Conservation (phyloP, 2,797 vertebrate genomes). For the Meriones psammophilus region DNA sequence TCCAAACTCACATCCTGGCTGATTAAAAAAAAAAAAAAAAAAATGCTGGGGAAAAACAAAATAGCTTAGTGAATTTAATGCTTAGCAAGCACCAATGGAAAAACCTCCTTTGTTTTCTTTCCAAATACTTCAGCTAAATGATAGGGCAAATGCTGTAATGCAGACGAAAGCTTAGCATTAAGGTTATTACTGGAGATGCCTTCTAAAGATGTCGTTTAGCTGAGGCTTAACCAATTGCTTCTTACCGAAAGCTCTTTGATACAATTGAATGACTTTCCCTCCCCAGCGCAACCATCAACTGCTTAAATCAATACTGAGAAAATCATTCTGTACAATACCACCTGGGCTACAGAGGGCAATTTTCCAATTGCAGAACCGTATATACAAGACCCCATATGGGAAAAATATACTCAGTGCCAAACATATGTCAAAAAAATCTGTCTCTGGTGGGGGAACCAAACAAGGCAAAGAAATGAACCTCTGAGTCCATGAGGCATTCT, state of each 20-base stretch:
- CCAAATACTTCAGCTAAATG: conserved; percentile 57
- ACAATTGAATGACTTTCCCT: conserved; percentile 65
- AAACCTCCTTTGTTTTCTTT: conserved; percentile 65
- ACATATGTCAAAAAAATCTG: conserved; percentile 37
- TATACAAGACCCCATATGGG: conserved; percentile 30
- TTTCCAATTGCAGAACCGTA: conserved; percentile 58
- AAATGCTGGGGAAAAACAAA: conserved; percentile 44
- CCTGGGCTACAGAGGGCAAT: conserved; percentile 57
- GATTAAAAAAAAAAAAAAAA: conserved; percentile 56
- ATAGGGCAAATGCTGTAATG: conserved; percentile 3
- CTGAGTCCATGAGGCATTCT: neutral
- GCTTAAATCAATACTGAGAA: conserved; percentile 68
- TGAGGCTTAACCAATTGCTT: conserved; percentile 68
- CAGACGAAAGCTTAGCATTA: conserved; percentile 65
- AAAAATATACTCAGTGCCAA: conserved; percentile 40
- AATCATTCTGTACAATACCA: conserved; percentile 58
- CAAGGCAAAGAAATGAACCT: conserved; percentile 18
- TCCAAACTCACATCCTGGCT: conserved; percentile 56
- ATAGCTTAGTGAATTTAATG: conserved; percentile 44
- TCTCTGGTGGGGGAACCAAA: neutral
- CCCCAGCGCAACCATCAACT: conserved; percentile 61
- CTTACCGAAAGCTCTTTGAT: conserved; percentile 71
- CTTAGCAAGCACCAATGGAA: conserved; percentile 55
- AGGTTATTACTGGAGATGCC: conserved; percentile 67
- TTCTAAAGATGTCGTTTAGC: conserved; percentile 67